Conservation (phyloP, 2,797 vertebrate species). For the Columba guinea region DNA sequence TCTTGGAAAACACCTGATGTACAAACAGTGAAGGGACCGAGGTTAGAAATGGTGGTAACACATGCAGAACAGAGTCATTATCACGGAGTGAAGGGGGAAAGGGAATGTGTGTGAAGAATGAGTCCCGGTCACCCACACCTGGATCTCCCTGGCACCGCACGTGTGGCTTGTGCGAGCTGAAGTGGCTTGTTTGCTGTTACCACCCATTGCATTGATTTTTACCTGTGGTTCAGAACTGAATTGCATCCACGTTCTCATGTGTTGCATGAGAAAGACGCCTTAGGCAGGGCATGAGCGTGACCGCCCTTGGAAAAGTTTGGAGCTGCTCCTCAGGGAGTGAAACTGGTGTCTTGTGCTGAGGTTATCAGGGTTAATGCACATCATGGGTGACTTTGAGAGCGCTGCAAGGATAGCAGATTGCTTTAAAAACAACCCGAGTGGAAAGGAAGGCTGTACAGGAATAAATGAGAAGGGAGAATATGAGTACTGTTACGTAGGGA, state of each 20-base stretch:
- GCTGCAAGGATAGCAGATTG: rapidly evolving
- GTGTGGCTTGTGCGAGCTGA: rapidly evolving
- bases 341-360: not conserved
- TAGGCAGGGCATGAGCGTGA: rapidly evolving
- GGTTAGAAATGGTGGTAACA: not conserved
- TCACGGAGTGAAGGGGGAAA: not conserved
- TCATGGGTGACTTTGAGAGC: not conserved
- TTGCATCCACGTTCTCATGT: not conserved
- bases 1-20: not conserved
- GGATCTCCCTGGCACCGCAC: not conserved
- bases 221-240: not conserved
- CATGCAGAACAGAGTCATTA: rapidly evolving
- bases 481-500: not conserved
- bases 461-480: not conserved
- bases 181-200: not conserved
- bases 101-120: rapidly evolving
- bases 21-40: not conserved
- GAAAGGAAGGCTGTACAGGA: not conserved
- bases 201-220: not conserved
- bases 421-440: not conserved
- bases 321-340: not conserved
- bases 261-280: not conserved
- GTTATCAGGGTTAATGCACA: rapidly evolving
- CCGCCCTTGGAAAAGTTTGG: not conserved
- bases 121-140: not conserved